Evolutionary conservation across 2,797 vertebrate species (phyloP).

Genomic region (Poeciliopsis paucimaculata): DNA sequence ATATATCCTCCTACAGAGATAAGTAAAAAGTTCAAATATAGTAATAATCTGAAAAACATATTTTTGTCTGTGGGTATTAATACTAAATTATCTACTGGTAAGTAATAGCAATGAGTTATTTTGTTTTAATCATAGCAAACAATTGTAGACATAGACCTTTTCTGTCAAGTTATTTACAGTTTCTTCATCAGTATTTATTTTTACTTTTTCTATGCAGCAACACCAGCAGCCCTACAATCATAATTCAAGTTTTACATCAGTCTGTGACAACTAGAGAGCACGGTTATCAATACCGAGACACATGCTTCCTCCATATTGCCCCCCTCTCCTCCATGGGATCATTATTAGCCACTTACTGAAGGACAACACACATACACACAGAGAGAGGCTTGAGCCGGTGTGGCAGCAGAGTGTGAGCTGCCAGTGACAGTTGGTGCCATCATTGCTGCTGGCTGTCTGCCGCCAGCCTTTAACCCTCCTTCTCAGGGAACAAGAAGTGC

Average conservation of each 20-base stretch:
- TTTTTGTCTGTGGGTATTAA: background rate
- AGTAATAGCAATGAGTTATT: background rate
- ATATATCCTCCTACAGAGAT: background rate
- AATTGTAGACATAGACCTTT: background rate
- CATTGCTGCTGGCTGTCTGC: slow-evolving; percentile 71
- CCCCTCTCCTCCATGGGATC: background rate
- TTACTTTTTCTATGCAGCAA: background rate
- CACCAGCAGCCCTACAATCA: background rate
- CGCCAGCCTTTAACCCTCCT: slow-evolving; percentile 66
- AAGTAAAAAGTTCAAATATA: background rate
- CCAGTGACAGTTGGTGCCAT: slow-evolving; percentile 78
- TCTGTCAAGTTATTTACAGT: background rate
- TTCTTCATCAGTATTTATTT: background rate
- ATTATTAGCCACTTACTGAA: slow-evolving; percentile 15
- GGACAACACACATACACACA: slow-evolving; percentile 3
- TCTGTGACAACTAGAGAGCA: background rate
- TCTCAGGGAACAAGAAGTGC: slow-evolving; percentile 62
- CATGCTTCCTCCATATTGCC: background rate
- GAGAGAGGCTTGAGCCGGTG: slow-evolving; percentile 27
- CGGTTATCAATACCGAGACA: background rate
- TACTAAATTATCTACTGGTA: background rate
- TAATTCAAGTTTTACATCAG: background rate
- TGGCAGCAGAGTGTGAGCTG: slow-evolving; percentile 53
- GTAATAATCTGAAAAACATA: background rate
- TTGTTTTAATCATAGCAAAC: background rate